Evolutionary conservation across 2,113 vertebrate genomes (phyloP), one percentile per base, ranked within the genome.

Genomic region (Thalassoma bifasciatum): DNA sequence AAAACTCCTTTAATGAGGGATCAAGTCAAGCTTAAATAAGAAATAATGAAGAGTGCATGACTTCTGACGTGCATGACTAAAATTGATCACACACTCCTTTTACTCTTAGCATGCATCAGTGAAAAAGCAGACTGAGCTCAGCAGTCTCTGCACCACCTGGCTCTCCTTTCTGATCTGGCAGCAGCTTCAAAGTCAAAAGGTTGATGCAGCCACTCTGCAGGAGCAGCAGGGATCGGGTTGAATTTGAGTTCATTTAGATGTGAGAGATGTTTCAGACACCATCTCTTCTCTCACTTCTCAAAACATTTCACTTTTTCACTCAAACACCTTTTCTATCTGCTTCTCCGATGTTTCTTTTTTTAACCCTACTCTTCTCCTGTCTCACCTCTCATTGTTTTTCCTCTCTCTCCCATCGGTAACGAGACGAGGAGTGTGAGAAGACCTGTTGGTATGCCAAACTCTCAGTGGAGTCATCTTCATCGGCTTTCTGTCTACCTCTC

Each of bases 101-200:
- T n/a, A 37, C n/a, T 30, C 30, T 30, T 4, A 54, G 36, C 40
- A 44, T 49, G 17, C 23, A 56, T n/a, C n/a, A n/a, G n/a, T n/a
- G n/a, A n/a, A n/a, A n/a, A n/a, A n/a, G n/a, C 54, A 13, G 44
- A 38, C 38, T 50, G 14, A 22, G 24, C 54, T 34, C 42, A 61
- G 12, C 47, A 51, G 68, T 34, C 42, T 52, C 54, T n/a, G n/a
- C n/a, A n/a, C n/a, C 71, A 72, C 68, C 63, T 70, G 67, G 72
- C 30, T 65, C 47, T 53, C 46, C 38, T 47, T 36, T 34, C 52
- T 60, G 34, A 70, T 44, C 67, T 69, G 58, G 50, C 73, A 74
- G 46, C 66, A 72, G 65, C 65, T 69, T 88, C 66, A 71, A 81
- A 84, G 47, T 66, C 63, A 72, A 74, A n/a, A 77, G 77, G 47